phyloP scores from a whole-genome alignment of 2,113 vertebrate species.

The Mustela nigripes region DNA sequence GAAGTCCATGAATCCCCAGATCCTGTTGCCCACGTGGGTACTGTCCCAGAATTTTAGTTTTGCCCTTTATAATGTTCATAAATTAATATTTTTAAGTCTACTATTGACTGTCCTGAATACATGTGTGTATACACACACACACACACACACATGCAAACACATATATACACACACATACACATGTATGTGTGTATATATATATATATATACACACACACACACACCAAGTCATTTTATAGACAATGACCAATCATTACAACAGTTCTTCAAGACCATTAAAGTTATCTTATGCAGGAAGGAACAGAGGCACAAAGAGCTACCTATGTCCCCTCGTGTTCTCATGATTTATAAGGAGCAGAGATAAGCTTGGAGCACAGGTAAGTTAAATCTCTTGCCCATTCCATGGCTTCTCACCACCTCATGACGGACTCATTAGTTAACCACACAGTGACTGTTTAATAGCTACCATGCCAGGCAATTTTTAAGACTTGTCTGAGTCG shows the following conservation, averaged over 20 bases:
- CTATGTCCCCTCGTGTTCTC: neutral
- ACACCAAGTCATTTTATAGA: neutral
- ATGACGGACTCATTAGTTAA: neutral
- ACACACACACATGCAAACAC: too few relatives aligned
- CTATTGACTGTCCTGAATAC: fast-evolving
- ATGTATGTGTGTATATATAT: too few relatives aligned
- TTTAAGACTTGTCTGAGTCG: neutral
- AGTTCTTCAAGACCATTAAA: neutral
- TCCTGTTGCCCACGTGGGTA: neutral
- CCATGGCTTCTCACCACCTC: neutral
- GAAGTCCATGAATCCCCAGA: neutral
- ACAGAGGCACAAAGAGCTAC: neutral
- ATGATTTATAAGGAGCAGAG: neutral
- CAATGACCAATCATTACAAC: neutral
- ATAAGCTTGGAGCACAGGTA: neutral
- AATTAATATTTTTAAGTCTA: neutral
- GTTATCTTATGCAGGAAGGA: neutral
- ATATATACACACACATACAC: too few relatives aligned
- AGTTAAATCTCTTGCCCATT: neutral
- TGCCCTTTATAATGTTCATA: neutral
- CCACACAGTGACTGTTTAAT: neutral
- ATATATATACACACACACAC: too few relatives aligned
- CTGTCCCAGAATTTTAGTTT: neutral
- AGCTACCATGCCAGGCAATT: neutral
- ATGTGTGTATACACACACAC: neutral